Conservation (phyloP, 1,140 invertebrate species). For the Delia radicum region DNA sequence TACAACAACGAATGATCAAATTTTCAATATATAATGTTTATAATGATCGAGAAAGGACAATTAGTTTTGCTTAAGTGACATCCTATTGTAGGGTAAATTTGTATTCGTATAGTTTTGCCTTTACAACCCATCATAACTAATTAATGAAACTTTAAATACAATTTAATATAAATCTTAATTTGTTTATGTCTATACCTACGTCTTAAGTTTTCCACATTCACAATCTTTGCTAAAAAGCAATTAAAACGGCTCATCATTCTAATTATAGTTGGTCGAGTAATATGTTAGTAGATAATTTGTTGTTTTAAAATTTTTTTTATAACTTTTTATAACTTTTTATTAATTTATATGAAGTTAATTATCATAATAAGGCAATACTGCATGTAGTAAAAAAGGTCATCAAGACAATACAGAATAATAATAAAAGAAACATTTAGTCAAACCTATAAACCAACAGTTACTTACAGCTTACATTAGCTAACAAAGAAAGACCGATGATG, state of each 20-base stretch:
- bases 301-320: not conserved
- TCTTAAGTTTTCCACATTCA: not conserved
- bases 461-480: too few species aligned
- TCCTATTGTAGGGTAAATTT: too few species aligned
- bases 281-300: not conserved
- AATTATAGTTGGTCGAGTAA: conserved; percentile 19
- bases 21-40: too few species aligned
- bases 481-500: too few species aligned
- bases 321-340: not conserved
- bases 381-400: not conserved
- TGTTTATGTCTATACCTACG: not conserved
- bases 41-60: too few species aligned
- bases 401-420: not conserved
- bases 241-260: conserved; percentile 20
- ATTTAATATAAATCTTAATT: not conserved
- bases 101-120: not conserved
- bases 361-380: conserved; percentile 1
- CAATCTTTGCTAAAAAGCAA: not conserved
- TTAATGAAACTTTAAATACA: not conserved
- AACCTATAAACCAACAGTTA: not conserved
- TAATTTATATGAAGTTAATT: not conserved
- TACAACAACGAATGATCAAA: too few species aligned
- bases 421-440: not conserved
- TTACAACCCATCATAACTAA: not conserved
- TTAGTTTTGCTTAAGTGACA: too few species aligned